Base-by-base conservation (phyloP, 2,113 vertebrate species). In the Aegithalos caudatus region DNA sequence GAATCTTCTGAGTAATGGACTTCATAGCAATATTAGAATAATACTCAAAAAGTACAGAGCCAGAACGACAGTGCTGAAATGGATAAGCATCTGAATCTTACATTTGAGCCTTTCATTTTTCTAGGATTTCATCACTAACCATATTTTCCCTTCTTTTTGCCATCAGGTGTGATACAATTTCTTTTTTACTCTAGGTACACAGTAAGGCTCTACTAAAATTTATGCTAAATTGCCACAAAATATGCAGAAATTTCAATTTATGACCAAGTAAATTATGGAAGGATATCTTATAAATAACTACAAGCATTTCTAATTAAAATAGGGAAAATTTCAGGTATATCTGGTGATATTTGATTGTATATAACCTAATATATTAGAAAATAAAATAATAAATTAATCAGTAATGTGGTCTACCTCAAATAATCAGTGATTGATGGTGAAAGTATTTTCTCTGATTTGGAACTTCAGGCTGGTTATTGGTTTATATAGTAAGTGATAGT, bases 341-440 rank as follows among this genome's bases (percentile, higher is more conserved):
- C 84, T 82, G 50, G 81, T 78, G 67, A 20, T 91, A 82, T 77
- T 91, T 90, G 87, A 80, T 89, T 98, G 94, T 97, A 97, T 62
- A 81, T 89, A 96, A 94, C 70, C 79, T 95, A 96, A 93, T 74
- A 69, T 35, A 84, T 57, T 92, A 97, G 92, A 81, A 88, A 91
- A 40, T 81, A 89, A 95, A 91, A 91, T 92, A 29, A 66, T 95
- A 95, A 88, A 53, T 90, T 88, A 96, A 73, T 95, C 67, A 94
- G 15, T 95, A 94, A 95, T 96, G 95, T 89, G 97, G 97, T 97
- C 98, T 98, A 98, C 97, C 98, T 98, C 98, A 98, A 95, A 90
- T 90, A 83, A 96, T 94, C 81, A 69, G 86, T 72, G 93, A 97
- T 33, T 67, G 72, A 94, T 83, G 92, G 77, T 93, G 92, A 97